These are phyloP conservation scores for Brachynemurus nebulosus DNA, from an alignment of 2,888 invertebrate genomes.

Conservation along the genomic window DNA sequence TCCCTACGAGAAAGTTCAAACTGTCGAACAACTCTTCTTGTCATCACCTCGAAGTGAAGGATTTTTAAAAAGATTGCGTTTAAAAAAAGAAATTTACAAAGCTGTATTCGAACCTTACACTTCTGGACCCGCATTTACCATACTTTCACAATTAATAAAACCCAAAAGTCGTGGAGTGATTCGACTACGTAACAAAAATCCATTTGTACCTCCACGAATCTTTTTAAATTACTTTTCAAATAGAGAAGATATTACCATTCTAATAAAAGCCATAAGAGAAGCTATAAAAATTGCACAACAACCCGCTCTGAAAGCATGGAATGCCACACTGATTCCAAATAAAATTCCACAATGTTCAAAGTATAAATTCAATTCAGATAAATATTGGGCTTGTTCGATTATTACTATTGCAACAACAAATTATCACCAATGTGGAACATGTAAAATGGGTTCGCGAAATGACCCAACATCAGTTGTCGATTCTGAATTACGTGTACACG, in stretches of 20 bases:
- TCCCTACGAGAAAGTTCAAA: conserved; percentile 36
- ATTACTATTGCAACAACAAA: conserved; percentile 45
- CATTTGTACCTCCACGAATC: conserved; percentile 60
- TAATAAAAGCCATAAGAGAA: conserved; percentile 44
- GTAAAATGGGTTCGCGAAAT: conserved; percentile 47
- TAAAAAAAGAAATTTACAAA: neutral
- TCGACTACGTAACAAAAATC: conserved; percentile 54
- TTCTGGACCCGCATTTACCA: conserved; percentile 40
- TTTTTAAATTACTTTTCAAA: conserved; percentile 67
- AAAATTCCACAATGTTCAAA: conserved; percentile 45
- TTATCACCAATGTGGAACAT: conserved; percentile 50
- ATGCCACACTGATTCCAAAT: conserved; percentile 38
- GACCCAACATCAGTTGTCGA: conserved; percentile 51
- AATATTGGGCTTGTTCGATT: conserved; percentile 51
- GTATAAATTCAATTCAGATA: conserved; percentile 36
- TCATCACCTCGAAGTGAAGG: neutral
- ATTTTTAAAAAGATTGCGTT: neutral
- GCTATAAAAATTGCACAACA: conserved; percentile 42
- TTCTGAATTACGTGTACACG: conserved; percentile 26
- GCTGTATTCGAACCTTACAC: conserved; percentile 36
- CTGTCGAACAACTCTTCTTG: conserved; percentile 48
- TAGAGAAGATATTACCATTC: conserved; percentile 42
- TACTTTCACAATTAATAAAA: conserved; percentile 57
- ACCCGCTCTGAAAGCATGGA: conserved; percentile 42
- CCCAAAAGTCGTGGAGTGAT: conserved; percentile 60